Evolutionary conservation across 2,113 vertebrate species (phyloP).

Genomic region (Siniperca knerii): DNA sequence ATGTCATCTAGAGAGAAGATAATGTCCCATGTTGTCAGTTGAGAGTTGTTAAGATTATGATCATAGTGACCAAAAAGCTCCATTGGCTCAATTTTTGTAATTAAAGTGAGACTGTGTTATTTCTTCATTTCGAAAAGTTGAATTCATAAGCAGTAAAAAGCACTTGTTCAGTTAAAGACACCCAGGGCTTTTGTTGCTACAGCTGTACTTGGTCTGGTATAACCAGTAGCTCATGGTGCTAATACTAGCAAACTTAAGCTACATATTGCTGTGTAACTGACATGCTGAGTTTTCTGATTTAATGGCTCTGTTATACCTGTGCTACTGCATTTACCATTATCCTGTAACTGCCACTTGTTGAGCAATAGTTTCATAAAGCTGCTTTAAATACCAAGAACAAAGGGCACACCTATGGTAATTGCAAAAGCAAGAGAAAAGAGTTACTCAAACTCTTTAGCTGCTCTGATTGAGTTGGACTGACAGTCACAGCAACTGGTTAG

Average conservation of each 20-base stretch:
- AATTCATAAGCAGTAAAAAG: not conserved
- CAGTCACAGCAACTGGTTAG: not conserved
- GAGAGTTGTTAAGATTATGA: not conserved
- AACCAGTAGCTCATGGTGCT: not conserved
- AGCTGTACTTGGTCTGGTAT: not conserved
- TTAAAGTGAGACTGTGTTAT: not conserved
- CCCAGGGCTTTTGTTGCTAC: not conserved
- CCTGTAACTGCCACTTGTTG: not conserved
- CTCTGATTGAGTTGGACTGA: not conserved
- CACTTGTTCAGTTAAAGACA: too few species aligned
- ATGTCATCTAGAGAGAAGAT: constrained; percentile 89
- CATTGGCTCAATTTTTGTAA: too few species aligned
- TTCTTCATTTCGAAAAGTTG: not conserved
- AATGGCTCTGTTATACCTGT: not conserved
- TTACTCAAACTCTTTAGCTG: not conserved
- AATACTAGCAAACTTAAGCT: too few species aligned
- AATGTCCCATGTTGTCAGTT: not conserved
- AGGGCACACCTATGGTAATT: not conserved
- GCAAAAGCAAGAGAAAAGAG: not conserved
- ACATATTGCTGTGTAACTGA: too few species aligned
- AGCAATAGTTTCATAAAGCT: not conserved
- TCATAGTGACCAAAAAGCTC: not conserved
- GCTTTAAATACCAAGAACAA: not conserved
- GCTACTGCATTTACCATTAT: too few species aligned
- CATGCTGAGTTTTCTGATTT: not conserved